Percentiles rank a stretch among this genome's conserved stretches.
These are phyloP conservation scores for Tricholaema leucomelas DNA, from an alignment of 2,113 vertebrate species.

Conservation along the genomic window DNA sequence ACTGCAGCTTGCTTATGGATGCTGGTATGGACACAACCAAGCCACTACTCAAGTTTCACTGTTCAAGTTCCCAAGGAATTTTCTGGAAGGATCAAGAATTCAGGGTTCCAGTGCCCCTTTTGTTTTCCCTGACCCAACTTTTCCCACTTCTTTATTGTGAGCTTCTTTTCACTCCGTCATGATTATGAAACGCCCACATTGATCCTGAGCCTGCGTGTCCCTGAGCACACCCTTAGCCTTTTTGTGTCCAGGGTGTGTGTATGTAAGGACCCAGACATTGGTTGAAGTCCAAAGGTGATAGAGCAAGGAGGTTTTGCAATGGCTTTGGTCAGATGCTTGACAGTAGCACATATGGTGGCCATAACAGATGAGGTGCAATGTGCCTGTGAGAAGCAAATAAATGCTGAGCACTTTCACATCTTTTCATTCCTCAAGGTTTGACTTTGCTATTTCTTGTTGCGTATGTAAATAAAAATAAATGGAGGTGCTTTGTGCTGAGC, in stretches of 20 bases:
- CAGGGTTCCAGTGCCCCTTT: no score
- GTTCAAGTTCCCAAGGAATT: no score
- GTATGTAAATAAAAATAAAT: constrained; percentile 40
- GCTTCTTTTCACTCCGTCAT: no score
- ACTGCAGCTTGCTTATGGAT: no score
- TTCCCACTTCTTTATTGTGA: no score
- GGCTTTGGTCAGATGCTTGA: constrained; percentile 17
- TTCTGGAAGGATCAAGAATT: no score
- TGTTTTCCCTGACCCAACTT: no score
- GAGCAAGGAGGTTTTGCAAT: background rate
- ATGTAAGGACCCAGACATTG: background rate
- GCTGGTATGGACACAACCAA: no score
- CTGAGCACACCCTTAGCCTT: background rate
- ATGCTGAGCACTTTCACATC: constrained; percentile 10
- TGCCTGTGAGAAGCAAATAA: constrained; percentile 25
- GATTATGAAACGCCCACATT: no score
- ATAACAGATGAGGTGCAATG: background rate
- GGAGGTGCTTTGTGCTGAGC: constrained; percentile 28
- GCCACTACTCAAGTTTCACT: no score
- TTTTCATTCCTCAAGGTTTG: constrained; percentile 32
- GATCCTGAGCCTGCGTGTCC: background rate
- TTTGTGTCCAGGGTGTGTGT: background rate
- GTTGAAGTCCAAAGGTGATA: background rate
- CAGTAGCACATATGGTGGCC: background rate
- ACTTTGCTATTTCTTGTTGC: constrained; percentile 31